These are phyloP conservation scores for Okamejei kenojei DNA, from an alignment of 2,797 vertebrate genomes.

Conservation along the genomic window DNA sequence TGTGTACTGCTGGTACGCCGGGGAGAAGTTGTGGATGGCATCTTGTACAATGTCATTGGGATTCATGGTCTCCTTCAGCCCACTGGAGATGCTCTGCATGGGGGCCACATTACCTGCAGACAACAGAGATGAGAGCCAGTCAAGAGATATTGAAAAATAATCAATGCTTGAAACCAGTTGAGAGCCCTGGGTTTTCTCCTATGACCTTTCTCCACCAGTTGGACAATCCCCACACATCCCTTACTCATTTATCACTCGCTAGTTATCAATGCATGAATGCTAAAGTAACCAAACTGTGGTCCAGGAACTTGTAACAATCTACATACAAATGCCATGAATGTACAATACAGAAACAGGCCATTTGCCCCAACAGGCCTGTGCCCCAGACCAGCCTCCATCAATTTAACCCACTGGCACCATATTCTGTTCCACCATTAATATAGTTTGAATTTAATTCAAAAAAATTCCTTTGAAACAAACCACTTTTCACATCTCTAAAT, in stretches of 20 bases:
- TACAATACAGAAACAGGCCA: neutral
- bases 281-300: neutral
- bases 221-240: no score
- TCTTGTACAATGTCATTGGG: constrained; percentile 90
- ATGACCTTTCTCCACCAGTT: neutral
- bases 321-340: neutral
- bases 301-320: neutral
- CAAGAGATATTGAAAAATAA: neutral
- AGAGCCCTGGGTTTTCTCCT: neutral
- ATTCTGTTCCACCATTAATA: neutral
- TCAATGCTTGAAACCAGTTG: no score
- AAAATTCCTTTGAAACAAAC: no score
- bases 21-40: constrained; percentile 93
- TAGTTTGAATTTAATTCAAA: no score
- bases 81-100: constrained; percentile 92
- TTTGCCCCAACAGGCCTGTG: neutral
- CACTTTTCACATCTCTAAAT: no score
- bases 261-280: neutral
- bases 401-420: neutral
- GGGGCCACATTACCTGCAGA: constrained; percentile 67
- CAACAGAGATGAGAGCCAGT: neutral
- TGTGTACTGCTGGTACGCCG: constrained; percentile 82
- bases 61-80: constrained; percentile 89
- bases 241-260: no score
- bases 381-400: neutral